Evolutionary conservation across 2,797 vertebrate genomes (phyloP).

Genomic region (Siniperca obscura): DNA sequence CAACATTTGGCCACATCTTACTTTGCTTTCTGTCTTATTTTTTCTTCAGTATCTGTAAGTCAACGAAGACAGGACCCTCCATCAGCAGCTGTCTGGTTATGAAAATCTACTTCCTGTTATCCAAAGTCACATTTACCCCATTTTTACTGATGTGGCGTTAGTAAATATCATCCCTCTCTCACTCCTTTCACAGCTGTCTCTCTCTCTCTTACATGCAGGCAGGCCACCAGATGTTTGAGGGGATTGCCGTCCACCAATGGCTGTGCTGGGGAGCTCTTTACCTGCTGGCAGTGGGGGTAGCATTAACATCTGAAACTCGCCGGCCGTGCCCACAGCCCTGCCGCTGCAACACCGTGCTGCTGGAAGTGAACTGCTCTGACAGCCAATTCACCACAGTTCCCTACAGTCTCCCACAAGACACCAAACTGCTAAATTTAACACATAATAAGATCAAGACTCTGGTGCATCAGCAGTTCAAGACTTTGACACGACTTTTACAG

Average conservation of each 20-base stretch:
- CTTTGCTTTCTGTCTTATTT: background rate
- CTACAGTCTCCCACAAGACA: constrained; percentile 75
- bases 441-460: constrained; percentile 86
- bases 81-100: constrained; percentile 53
- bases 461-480: constrained; percentile 82
- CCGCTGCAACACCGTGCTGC: constrained; percentile 78
- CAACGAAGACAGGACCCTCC: constrained; percentile 11
- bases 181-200: constrained; percentile 27
- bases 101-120: constrained; percentile 55
- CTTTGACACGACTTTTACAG: constrained; percentile 81
- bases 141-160: background rate
- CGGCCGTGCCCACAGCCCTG: constrained; percentile 84
- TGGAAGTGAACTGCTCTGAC: constrained; percentile 85
- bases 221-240: constrained; percentile 81
- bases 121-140: constrained; percentile 3
- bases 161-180: background rate
- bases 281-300: constrained; percentile 72
- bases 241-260: constrained; percentile 65
- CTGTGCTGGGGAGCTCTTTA: constrained; percentile 78
- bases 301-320: constrained; percentile 59
- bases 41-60: constrained; percentile 13
- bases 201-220: constrained; percentile 66
- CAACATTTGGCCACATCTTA: constrained; percentile 13
- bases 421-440: constrained; percentile 85
- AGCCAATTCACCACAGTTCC: constrained; percentile 82